Evolutionary conservation across 2,797 vertebrate species (phyloP).

Genomic region (Hippocampus kuda): DNA sequence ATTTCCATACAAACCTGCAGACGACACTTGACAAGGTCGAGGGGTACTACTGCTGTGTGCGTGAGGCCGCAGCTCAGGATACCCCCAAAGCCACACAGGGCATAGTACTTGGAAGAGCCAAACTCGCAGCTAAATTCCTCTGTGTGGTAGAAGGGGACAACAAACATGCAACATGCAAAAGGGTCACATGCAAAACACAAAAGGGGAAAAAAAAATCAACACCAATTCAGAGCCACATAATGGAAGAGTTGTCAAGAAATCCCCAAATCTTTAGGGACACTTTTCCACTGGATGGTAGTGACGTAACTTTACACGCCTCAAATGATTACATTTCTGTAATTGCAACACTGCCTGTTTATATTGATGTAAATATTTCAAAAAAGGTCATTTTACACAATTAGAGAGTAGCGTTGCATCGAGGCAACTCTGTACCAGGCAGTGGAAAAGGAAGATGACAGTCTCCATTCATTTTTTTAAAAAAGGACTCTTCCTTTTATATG

Average conservation of each 20-base stretch:
- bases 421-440: neutral
- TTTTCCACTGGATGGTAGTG: neutral
- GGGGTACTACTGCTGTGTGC: conserved; percentile 73
- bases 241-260: conserved; percentile 14
- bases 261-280: neutral
- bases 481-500: conserved; percentile 23
- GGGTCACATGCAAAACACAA: conserved; percentile 55
- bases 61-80: conserved; percentile 76
- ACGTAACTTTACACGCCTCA: neutral
- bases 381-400: too few species aligned
- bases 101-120: conserved; percentile 73
- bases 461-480: conserved; percentile 1
- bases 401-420: neutral
- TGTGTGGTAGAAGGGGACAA: conserved; percentile 54
- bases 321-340: too few species aligned
- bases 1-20: conserved; percentile 68
- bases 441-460: neutral
- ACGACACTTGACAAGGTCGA: conserved; percentile 76
- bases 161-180: conserved; percentile 56
- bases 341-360: too few species aligned
- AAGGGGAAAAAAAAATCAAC: conserved; percentile 24
- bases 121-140: conserved; percentile 69
- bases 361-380: too few species aligned
- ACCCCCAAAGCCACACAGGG: conserved; percentile 73
- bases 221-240: conserved; percentile 28